Conservation (phyloP, 2,888 invertebrate species). For the Hirtodrosophila duncani region DNA sequence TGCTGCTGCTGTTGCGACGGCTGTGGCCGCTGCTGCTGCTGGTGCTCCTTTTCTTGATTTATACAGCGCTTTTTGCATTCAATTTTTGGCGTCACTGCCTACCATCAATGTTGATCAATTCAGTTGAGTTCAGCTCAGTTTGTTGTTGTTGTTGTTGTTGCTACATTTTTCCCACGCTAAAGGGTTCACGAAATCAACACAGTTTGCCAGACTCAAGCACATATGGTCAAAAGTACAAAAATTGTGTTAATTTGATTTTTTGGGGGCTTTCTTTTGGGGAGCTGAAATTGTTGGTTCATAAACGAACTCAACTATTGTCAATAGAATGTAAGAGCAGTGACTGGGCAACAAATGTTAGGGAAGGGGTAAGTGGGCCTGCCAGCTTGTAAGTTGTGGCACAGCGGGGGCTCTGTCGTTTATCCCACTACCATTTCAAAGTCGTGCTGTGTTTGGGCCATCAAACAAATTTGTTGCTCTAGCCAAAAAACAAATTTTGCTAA, state of each 20-base stretch:
- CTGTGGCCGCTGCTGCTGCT: conserved; percentile 2
- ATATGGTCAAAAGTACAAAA: conserved; percentile 55
- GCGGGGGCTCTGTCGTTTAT: too few species aligned
- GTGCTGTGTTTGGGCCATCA: too few species aligned
- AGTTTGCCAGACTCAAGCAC: conserved; percentile 36
- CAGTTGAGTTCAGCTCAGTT: conserved; percentile 13
- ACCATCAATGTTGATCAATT: conserved; percentile 37
- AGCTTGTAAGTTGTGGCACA: too few species aligned
- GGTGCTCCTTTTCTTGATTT: conserved; percentile 22
- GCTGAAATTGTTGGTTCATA: too few species aligned
- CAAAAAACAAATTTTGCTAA: too few species aligned
- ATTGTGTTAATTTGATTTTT: conserved; percentile 68
- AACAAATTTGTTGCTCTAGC: too few species aligned
- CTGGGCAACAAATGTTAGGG: too few species aligned
- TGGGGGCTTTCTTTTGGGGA: conserved; percentile 13
- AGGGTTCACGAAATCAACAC: conserved; percentile 29
- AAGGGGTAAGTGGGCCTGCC: too few species aligned
- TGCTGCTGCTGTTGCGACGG: too few species aligned
- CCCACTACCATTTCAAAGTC: too few species aligned
- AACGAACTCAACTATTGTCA: too few species aligned
- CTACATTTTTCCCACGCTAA: conserved; percentile 57
- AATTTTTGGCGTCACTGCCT: conserved; percentile 72
- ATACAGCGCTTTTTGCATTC: conserved; percentile 53
- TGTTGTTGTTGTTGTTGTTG: conserved; percentile 3
- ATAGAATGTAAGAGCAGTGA: too few species aligned